Conservation (phyloP, 2,113 vertebrate species). For the Hippocampus barbouri region DNA sequence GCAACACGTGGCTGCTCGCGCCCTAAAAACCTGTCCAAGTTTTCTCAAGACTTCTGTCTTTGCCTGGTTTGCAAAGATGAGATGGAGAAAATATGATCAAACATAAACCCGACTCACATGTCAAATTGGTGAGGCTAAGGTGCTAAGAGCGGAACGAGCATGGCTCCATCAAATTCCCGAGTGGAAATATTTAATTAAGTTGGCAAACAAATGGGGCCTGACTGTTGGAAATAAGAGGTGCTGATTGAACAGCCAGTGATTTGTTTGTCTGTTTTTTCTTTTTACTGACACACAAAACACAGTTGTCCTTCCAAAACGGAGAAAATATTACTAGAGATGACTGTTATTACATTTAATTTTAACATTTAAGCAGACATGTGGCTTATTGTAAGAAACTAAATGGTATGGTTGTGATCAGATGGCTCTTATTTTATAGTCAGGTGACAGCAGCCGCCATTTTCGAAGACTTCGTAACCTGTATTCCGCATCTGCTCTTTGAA, state of each 20-base stretch:
- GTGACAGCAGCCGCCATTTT: neutral
- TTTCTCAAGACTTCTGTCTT: neutral
- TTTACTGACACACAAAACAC: neutral
- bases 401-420: neutral
- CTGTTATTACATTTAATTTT: neutral
- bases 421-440: neutral
- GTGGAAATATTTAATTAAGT: conserved; percentile 27
- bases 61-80: neutral
- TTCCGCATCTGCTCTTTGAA: neutral
- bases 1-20: neutral
- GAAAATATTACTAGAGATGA: neutral
- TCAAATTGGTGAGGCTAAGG: neutral
- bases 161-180: conserved; percentile 2
- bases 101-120: neutral
- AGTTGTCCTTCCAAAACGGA: neutral
- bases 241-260: neutral
- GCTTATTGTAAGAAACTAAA: neutral
- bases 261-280: too few species aligned
- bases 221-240: conserved; percentile 1
- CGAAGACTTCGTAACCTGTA: neutral
- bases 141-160: neutral
- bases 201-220: conserved; percentile 23
- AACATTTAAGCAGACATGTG: neutral
- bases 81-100: neutral
- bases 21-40: neutral